Base-by-base conservation (phyloP, 1,140 invertebrate genomes). In the Triops longicaudatus region DNA sequence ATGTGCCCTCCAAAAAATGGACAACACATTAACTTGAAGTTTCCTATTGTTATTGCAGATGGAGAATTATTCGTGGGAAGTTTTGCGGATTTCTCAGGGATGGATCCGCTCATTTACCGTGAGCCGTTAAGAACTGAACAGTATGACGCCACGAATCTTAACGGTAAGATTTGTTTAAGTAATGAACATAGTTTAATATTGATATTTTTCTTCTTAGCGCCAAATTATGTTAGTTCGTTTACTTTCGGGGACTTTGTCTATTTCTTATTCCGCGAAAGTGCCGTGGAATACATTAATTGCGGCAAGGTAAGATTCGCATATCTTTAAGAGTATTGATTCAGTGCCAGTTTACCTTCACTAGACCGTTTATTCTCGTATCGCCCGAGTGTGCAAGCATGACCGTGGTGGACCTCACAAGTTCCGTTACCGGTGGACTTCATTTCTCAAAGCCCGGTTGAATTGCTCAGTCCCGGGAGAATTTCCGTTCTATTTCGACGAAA, bases 401-500 rank as follows among this genome's bases (percentile, higher is more conserved):
- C 84, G 94, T 3, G 92, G 86, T 1, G 82, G 90, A 63, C 86
- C 90, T 43, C 84, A 90, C 73, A 84, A 90, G 80, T 84, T 91
- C 78, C 90, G 90, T 79, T 90, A 96, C 78, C 93, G 91, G 76
- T 98, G 96, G 95, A 95, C 94, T 7, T 96, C 95, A 0, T 98
- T 96, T 82, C 86, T 94, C 9, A 98, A 98, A 86, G 94, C 96
- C 1, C 87, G 96, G 0, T 84, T 98, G 0, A 96, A 95, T 82
- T 98, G 96, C 82, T 95, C 95, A 0, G 81, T 96, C 10, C 93
- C 93, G 0, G 95, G 95, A 0, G 91, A 96, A 72, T 93, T 93
- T 82, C 95, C 96, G 1, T 98, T 97, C 85, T 95, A 97, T 84
- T 98, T 95, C 82, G 91, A 98, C 83, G 94, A 98, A 83, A 91